Base-by-base conservation (phyloP, 2,797 vertebrate genomes). In the Hyperoplus immaculatus region DNA sequence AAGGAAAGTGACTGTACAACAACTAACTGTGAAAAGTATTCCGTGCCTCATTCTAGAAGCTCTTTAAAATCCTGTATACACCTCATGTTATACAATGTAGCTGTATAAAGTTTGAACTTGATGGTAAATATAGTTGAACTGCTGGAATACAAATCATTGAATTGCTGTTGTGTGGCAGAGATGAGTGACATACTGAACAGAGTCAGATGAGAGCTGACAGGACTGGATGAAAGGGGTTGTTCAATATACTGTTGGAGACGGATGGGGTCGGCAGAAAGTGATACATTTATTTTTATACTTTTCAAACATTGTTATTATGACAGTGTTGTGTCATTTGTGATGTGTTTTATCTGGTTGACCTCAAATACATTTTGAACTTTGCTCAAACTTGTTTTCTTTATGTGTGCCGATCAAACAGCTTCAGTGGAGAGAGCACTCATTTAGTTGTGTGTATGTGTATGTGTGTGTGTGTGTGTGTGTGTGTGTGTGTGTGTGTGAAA, bases 81-180 rank as follows among this genome's bases (percentile, higher is more conserved):
- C 65, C 49, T 38, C 15, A n/a, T 46, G 53, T 41, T 59, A 66
- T 36, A 54, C 70, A 64, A 42, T 51, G 71, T 18, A 69, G 49
- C 46, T 15, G 56, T 53, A 45, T 71, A 53, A 59, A 66, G 39
- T 59, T 38, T 68, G 68, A 50, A 63, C 57, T 64, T 45, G 54
- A 80, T 61, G 68, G 72, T 64, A 73, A 82, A 84, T 65, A 66
- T 70, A 69, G 56, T 57, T 75, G 54, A 87, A 63, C 45, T 53
- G 9, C 75, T 29, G 57, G 47, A 71, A 66, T 58, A 54, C 38
- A 73, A 67, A 71, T 63, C 8, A 16, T 56, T 81, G 54, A 63
- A 58, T 77, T 53, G 39, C 75, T 29, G 29, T 71, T 85, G 51
- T 36, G 57, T 67, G 51, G 78, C 75, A 50, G 58, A 42, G 46